These are phyloP conservation scores for Rhopilema esculentum DNA, from an alignment of 30 jellyfish, hydroid and myxozoan genomes.

Conservation along the genomic window DNA sequence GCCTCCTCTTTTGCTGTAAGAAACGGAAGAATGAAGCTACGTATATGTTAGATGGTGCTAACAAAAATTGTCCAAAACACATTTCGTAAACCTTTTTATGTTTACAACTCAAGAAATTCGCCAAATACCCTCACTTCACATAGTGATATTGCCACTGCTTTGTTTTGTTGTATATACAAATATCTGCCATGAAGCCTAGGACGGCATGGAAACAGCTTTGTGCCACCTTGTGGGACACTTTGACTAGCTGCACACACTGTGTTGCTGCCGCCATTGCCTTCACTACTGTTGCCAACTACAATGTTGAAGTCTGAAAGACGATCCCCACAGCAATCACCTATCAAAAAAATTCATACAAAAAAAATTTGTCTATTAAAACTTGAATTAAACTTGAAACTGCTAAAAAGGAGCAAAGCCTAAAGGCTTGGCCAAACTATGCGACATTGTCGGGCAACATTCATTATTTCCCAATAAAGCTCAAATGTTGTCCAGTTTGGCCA, in stretches of 20 bases:
- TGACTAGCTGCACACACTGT: constrained; percentile 3
- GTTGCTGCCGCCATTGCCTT: constrained; percentile 12
- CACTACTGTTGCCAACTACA: constrained; percentile 2
- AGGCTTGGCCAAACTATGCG: too few species aligned
- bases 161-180: constrained; percentile 12
- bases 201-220: background rate
- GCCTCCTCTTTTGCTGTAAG: too few species aligned
- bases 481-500: too few species aligned
- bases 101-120: background rate
- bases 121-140: constrained; percentile 25
- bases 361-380: too few species aligned
- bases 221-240: constrained; percentile 6
- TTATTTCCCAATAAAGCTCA: too few species aligned
- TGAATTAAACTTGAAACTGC: too few species aligned
- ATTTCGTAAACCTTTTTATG: background rate
- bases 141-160: background rate
- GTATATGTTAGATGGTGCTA: too few species aligned
- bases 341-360: too few species aligned
- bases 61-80: background rate
- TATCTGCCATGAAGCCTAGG: constrained; percentile 25
- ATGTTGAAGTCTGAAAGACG: constrained; percentile 8
- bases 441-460: too few species aligned
- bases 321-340: constrained; percentile 18
- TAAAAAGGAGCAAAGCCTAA: too few species aligned
- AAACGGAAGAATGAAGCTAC: too few species aligned